A percentile compares a stretch with the other conserved stretches of the same genome.
Evolutionary conservation across 2,797 vertebrate genomes (phyloP).

Genomic region (Distichodus sexfasciatus): DNA sequence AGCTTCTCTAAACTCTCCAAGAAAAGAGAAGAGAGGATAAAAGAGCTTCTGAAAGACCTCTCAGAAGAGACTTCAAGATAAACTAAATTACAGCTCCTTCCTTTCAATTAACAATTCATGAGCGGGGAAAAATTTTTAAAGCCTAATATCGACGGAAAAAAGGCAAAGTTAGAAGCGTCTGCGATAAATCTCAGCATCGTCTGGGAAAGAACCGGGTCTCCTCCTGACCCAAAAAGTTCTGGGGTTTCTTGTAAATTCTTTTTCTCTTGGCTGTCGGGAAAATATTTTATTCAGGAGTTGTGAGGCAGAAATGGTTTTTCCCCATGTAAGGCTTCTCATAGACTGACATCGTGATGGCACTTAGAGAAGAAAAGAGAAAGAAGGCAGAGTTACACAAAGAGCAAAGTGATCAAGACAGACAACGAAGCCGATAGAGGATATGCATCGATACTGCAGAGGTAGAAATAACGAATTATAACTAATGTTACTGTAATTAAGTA

Average conservation of each 20-base stretch:
- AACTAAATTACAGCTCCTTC: not conserved
- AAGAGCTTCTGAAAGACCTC: not conserved
- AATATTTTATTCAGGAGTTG: constrained; percentile 64
- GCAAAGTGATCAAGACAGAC: constrained; percentile 15
- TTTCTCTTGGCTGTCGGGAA: constrained; percentile 49
- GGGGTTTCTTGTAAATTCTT: no score
- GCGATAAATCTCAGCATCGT: constrained; percentile 32
- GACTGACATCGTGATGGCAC: constrained; percentile 19
- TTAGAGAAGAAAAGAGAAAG: constrained; percentile 14
- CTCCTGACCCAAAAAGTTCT: constrained; percentile 52
- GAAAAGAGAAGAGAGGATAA: not conserved
- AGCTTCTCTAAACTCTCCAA: not conserved
- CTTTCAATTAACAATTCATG: constrained; percentile 28
- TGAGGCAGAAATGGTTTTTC: constrained; percentile 60
- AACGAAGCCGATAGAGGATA: not conserved
- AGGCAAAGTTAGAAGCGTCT: not conserved
- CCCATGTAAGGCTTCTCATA: constrained; percentile 33
- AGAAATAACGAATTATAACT: no score
- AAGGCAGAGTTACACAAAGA: constrained; percentile 4
- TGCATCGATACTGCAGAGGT: no score
- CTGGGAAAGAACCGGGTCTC: constrained; percentile 37
- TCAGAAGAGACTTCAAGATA: constrained; percentile 18
- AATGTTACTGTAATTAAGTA: no score
- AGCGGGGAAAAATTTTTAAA: constrained; percentile 11
- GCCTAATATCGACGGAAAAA: constrained; percentile 17